Percentiles rank a stretch among this genome's conserved stretches.
Conservation (phyloP, 2,797 vertebrate genomes). For the Microctenopoma lineatum region DNA sequence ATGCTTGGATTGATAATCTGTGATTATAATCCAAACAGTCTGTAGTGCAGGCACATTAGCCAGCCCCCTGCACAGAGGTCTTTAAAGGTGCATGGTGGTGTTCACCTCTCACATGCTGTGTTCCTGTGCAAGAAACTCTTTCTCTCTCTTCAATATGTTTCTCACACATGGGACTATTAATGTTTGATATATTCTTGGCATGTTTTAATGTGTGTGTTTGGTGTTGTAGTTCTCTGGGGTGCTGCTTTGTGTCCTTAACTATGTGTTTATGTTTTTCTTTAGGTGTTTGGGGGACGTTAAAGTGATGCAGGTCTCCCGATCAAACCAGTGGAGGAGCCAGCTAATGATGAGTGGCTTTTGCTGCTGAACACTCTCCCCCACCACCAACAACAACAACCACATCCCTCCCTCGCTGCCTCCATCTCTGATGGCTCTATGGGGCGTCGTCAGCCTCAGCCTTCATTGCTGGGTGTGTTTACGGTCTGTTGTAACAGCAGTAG, state of each 20-base stretch:
- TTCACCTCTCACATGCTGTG: neutral
- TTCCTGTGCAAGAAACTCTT: neutral
- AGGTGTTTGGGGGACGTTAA: constrained; percentile 90
- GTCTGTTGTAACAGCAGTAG: constrained; percentile 58
- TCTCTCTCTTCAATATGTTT: neutral
- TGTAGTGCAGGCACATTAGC: no score
- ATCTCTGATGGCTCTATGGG: constrained; percentile 99
- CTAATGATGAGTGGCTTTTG: constrained; percentile 86
- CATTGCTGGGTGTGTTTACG: constrained; percentile 87
- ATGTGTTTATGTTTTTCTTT: constrained; percentile 19
- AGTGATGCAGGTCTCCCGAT: constrained; percentile 91
- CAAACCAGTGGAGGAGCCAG: constrained; percentile 90
- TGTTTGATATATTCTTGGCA: neutral
- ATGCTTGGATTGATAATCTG: no score
- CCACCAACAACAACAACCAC: constrained; percentile 31
- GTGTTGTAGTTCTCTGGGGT: neutral
- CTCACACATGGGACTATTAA: neutral
- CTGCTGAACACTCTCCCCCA: constrained; percentile 80
- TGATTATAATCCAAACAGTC: no score
- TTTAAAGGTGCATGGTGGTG: no score
- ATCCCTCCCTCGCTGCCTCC: constrained; percentile 52
- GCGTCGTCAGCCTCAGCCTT: constrained; percentile 94
- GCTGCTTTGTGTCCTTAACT: constrained; percentile 14
- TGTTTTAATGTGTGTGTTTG: neutral
- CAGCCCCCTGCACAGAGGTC: no score